Conservation (phyloP, 2,113 vertebrate genomes). For the Hipposideros armiger region DNA sequence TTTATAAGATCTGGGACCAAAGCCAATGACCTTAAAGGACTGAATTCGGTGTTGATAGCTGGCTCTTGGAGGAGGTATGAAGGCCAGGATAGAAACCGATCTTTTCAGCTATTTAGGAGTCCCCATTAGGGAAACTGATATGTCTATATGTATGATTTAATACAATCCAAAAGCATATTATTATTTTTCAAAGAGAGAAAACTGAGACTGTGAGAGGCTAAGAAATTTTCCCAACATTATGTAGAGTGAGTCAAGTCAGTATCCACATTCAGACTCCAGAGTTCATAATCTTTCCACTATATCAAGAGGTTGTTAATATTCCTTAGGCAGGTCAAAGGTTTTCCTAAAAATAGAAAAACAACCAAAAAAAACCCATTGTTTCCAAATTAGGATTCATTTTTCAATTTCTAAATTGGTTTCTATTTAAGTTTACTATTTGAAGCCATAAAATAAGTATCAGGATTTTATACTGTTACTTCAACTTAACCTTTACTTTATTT, state of each 20-base stretch:
- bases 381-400: slow-evolving; percentile 31
- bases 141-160: background rate
- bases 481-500: background rate
- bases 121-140: background rate
- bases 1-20: background rate
- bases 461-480: background rate
- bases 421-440: background rate
- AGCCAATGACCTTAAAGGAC: background rate
- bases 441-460: background rate
- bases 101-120: background rate
- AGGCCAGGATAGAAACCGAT: background rate
- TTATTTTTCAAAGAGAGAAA: background rate
- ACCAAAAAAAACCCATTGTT: background rate
- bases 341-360: background rate
- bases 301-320: background rate
- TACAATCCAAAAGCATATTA: background rate
- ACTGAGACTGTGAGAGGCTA: background rate
- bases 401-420: background rate
- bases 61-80: background rate
- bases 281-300: background rate
- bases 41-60: background rate
- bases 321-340: background rate
- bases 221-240: background rate
- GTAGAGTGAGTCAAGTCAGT: background rate
- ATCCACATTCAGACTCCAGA: background rate